A percentile compares a stretch with the other conserved stretches of the same genome.
Conservation (phyloP, 1,140 invertebrate species). For the Zaprionus lachaisei region DNA sequence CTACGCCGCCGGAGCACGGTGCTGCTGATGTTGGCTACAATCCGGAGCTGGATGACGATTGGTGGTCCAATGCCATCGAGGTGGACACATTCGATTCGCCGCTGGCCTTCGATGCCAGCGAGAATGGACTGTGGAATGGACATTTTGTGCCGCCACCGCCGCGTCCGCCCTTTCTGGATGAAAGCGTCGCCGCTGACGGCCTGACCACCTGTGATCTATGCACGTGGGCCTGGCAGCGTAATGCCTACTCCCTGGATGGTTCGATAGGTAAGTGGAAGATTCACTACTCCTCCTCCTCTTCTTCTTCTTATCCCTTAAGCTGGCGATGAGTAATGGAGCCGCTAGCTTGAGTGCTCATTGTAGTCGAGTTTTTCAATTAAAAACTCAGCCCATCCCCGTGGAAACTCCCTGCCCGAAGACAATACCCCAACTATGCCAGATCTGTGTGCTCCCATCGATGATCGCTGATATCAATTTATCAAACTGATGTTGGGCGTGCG, state of each 20-base stretch:
- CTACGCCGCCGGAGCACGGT: conserved; percentile 45
- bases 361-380: conserved; percentile 74
- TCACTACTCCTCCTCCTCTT: neutral
- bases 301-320: neutral
- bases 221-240: conserved; percentile 87
- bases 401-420: conserved; percentile 55
- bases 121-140: conserved; percentile 88
- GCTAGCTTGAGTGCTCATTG: conserved; percentile 5
- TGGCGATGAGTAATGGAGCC: conserved; percentile 31
- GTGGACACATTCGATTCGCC: conserved; percentile 85
- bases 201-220: conserved; percentile 90
- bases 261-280: conserved; percentile 74
- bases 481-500: conserved; percentile 82
- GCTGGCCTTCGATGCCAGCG: conserved; percentile 86
- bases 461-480: conserved; percentile 83
- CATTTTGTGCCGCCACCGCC: conserved; percentile 89
- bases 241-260: conserved; percentile 83
- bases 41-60: conserved; percentile 72
- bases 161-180: conserved; percentile 87
- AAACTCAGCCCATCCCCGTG: conserved; percentile 45
- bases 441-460: conserved; percentile 68
- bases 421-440: conserved; percentile 37
- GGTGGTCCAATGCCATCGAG: conserved; percentile 84
- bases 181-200: conserved; percentile 87
- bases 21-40: conserved; percentile 49